A percentile compares a stretch with the other conserved stretches of the same genome.
Evolutionary conservation across 2,888 invertebrate genomes (phyloP).

Genomic region (Philhelius pedissequus): DNA sequence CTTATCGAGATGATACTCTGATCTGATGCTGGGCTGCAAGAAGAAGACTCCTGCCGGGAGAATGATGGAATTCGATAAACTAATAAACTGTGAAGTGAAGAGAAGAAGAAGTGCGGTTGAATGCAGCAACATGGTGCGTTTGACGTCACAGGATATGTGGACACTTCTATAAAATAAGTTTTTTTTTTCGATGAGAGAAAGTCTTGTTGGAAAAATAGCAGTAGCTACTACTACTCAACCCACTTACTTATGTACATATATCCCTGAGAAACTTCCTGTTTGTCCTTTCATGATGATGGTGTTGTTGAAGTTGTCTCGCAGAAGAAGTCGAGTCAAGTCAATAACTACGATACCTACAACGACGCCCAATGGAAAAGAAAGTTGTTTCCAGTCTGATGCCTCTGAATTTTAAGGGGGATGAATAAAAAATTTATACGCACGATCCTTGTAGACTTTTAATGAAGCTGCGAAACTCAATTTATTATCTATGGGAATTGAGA

Average conservation of each 20-base stretch:
- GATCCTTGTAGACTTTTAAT: slow-evolving; percentile 65
- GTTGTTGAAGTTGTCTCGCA: slow-evolving; percentile 45
- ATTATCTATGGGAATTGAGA: slow-evolving; percentile 67
- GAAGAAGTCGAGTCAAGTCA: slow-evolving; percentile 11
- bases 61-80: slow-evolving; percentile 64
- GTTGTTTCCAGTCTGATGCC: slow-evolving; percentile 68
- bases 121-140: slow-evolving; percentile 61
- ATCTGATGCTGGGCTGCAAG: not conserved
- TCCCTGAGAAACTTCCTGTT: slow-evolving; percentile 40
- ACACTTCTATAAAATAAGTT: not conserved
- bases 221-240: not conserved
- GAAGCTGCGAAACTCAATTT: slow-evolving; percentile 68
- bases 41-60: slow-evolving; percentile 8
- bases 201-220: not conserved
- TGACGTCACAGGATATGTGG: slow-evolving; percentile 65
- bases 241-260: too few species aligned
- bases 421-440: slow-evolving; percentile 22
- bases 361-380: slow-evolving; percentile 61
- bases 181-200: slow-evolving; percentile 32
- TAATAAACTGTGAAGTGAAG: slow-evolving; percentile 46
- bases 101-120: slow-evolving; percentile 38
- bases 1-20: slow-evolving; percentile 23
- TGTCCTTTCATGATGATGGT: not conserved
- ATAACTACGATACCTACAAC: not conserved
- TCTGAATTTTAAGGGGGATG: slow-evolving; percentile 9